Conservation (phyloP, 2,888 invertebrate genomes). For the Luperina nickerlii region DNA sequence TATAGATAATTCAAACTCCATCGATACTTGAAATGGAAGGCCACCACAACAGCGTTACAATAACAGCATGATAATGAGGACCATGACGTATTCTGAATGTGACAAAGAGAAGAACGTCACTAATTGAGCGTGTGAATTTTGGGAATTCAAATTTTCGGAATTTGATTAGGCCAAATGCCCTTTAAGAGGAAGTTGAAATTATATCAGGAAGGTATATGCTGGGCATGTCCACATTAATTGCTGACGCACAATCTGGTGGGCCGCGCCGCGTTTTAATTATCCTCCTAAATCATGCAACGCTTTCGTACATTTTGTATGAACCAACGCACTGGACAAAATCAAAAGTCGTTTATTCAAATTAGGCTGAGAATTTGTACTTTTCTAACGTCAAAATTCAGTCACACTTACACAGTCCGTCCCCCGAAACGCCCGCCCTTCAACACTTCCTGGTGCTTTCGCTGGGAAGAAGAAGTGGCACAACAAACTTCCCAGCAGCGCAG, state of each 20-base stretch:
- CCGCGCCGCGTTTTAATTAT: neutral
- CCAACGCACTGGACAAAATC: neutral
- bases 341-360: neutral
- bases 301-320: neutral
- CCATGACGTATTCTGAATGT: neutral
- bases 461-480: neutral
- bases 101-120: neutral
- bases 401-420: neutral
- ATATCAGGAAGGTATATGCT: neutral
- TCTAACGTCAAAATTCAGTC: neutral
- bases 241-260: no score
- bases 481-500: neutral
- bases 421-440: neutral
- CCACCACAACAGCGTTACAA: neutral
- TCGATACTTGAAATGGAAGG: neutral
- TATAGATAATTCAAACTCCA: neutral
- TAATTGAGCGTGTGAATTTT: neutral
- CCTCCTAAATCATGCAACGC: neutral
- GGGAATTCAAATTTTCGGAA: neutral
- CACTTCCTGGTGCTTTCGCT: neutral
- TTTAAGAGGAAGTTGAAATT: neutral
- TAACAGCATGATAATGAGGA: neutral
- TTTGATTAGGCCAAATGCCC: neutral
- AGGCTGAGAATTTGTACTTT: neutral
- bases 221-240: neutral